A percentile compares a stretch with the other conserved stretches of the same genome.
Evolutionary conservation across 2,113 vertebrate genomes (phyloP).

Genomic region (Crotalus helleri): DNA sequence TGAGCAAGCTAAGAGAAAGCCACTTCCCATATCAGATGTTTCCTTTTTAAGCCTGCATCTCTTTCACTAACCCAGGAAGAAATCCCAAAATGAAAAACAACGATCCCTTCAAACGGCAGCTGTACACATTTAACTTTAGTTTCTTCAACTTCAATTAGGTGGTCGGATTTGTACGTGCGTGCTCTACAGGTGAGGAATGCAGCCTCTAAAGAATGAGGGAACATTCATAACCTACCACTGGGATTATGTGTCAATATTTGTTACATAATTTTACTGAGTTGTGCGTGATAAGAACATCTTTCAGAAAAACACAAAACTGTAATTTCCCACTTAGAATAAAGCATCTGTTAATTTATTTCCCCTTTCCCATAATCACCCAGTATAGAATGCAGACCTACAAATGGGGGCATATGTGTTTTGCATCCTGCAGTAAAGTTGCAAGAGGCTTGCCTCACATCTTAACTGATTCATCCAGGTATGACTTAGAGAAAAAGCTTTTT

Average conservation of each 20-base stretch:
- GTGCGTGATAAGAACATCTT: background rate
- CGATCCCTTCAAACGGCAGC: background rate
- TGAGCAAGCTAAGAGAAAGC: background rate
- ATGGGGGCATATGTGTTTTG: background rate
- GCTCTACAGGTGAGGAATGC: background rate
- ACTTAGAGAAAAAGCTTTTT: background rate
- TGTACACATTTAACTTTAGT: background rate
- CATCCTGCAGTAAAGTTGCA: no score
- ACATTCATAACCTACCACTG: background rate
- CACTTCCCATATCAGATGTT: background rate
- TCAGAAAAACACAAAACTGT: background rate
- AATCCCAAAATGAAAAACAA: background rate
- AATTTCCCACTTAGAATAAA: background rate
- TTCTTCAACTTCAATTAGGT: background rate
- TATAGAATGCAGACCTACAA: background rate
- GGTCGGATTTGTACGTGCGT: background rate
- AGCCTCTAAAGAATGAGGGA: background rate
- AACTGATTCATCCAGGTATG: no score
- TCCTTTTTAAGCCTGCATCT: background rate
- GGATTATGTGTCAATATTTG: background rate
- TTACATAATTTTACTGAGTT: background rate
- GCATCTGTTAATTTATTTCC: background rate
- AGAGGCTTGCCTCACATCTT: no score
- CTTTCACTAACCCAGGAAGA: background rate
- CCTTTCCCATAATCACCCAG: background rate